Evolutionary conservation across 1,140 invertebrate species (phyloP).

Genomic region (Caenorhabditis briggsae): DNA sequence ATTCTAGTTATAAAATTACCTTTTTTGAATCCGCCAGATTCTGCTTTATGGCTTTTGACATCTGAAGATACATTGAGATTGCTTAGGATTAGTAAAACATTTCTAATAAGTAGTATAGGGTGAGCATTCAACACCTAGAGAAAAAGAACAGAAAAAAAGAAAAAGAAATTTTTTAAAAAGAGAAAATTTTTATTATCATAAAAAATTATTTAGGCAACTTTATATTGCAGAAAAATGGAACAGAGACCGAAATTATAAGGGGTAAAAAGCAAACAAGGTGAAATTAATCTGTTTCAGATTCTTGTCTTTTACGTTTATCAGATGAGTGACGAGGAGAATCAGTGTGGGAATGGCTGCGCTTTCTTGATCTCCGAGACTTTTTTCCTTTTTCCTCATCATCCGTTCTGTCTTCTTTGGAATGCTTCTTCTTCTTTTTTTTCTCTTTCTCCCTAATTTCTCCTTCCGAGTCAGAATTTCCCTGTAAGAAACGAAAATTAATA

Average conservation of each 20-base stretch:
- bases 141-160: too few species aligned
- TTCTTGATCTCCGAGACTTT: conserved; percentile 17
- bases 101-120: too few species aligned
- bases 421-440: conserved; percentile 64
- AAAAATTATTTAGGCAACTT: too few species aligned
- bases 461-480: conserved; percentile 57
- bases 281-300: conserved; percentile 16
- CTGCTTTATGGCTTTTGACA: conserved; percentile 52
- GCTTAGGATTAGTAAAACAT: too few species aligned
- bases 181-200: too few species aligned
- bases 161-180: too few species aligned
- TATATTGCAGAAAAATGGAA: neutral
- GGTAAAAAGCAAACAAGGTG: too few species aligned
- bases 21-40: conserved; percentile 46
- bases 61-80: neutral
- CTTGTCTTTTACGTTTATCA: conserved; percentile 25
- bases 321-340: conserved; percentile 26
- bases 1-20: too few species aligned
- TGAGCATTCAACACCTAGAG: too few species aligned
- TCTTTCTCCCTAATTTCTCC: conserved; percentile 65
- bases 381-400: conserved; percentile 49
- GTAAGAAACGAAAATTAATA: neutral
- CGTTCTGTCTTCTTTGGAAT: conserved; percentile 25
- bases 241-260: conserved; percentile 22
- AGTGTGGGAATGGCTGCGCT: conserved; percentile 1